These are phyloP conservation scores for Apodemus agrarius DNA, from an alignment of 2,797 vertebrate genomes.

Conservation along the genomic window DNA sequence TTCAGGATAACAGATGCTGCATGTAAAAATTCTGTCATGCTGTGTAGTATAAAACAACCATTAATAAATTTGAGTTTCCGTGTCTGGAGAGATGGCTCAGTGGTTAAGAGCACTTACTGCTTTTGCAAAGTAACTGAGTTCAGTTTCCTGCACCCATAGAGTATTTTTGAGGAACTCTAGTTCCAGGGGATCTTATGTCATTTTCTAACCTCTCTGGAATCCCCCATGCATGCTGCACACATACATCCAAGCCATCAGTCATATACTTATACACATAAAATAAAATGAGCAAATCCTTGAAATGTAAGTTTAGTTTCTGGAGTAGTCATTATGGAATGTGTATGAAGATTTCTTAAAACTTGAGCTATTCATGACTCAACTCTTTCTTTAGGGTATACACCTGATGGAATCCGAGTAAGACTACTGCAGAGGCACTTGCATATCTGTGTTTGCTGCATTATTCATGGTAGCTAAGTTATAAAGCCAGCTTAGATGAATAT, in stretches of 20 bases:
- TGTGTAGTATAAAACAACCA: neutral
- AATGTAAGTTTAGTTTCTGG: neutral
- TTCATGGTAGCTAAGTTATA: neutral
- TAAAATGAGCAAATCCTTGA: neutral
- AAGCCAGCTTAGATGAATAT: neutral
- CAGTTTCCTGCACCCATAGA: neutral
- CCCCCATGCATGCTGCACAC: neutral
- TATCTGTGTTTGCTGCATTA: neutral
- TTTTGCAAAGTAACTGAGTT: neutral
- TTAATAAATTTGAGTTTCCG: neutral
- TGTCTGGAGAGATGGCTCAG: neutral
- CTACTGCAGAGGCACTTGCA: neutral
- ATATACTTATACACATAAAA: neutral
- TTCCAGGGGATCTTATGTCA: neutral
- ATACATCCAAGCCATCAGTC: neutral
- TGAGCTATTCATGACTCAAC: neutral
- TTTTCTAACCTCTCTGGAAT: neutral
- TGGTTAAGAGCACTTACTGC: neutral
- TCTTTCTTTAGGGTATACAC: neutral
- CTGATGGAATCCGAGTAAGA: neutral
- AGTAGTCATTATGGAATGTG: neutral
- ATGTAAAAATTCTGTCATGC: neutral
- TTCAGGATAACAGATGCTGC: neutral
- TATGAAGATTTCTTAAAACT: neutral
- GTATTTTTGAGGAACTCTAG: neutral